These are phyloP conservation scores for Semotilus atromaculatus DNA, from an alignment of 2,797 vertebrate species.

Conservation along the genomic window DNA sequence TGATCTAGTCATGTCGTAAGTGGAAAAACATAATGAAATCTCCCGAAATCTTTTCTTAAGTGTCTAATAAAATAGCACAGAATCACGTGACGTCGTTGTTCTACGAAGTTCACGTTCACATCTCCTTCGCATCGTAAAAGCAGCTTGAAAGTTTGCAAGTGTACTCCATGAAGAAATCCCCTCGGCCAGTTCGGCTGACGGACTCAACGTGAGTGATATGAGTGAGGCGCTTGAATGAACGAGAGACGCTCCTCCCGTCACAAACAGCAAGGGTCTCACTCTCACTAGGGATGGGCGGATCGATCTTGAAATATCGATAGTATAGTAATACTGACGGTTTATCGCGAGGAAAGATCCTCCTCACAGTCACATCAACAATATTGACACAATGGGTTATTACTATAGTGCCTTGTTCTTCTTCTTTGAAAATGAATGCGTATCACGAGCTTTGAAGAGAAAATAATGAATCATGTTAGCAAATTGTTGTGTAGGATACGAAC, in stretches of 20 bases:
- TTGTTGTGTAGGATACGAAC: background rate
- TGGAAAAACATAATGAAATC: conserved; percentile 8
- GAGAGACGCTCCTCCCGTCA: background rate
- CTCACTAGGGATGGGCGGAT: conserved; percentile 13
- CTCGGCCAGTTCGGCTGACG: background rate
- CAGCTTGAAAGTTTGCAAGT: conserved; percentile 25
- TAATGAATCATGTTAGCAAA: background rate
- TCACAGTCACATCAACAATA: background rate
- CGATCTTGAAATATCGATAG: background rate
- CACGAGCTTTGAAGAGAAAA: background rate
- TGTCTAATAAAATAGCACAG: background rate
- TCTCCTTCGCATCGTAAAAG: background rate
- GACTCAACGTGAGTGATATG: background rate
- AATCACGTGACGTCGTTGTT: background rate
- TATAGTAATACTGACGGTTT: background rate
- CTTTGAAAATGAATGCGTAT: background rate
- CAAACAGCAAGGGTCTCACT: background rate
- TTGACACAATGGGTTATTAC: background rate
- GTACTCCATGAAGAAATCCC: background rate
- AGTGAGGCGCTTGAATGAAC: background rate
- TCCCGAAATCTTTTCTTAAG: background rate
- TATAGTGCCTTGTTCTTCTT: background rate
- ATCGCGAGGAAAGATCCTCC: background rate
- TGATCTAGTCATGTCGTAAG: background rate
- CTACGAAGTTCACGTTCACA: background rate